Conservation (phyloP, 2,113 vertebrate species). For the Casuarius casuarius region DNA sequence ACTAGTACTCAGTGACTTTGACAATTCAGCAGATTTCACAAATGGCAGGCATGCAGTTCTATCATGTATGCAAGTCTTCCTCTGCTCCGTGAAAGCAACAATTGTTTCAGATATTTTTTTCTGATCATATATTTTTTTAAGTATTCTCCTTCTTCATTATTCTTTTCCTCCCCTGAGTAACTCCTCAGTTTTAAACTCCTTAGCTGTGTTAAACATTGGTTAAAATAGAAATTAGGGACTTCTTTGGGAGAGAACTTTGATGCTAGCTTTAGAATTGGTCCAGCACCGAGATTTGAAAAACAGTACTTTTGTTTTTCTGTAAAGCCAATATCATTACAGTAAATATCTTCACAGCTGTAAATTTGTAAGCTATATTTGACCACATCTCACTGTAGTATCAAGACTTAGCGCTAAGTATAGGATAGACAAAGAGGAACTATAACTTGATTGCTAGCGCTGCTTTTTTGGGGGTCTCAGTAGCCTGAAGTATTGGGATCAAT, state of each 20-base stretch:
- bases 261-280: background rate
- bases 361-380: background rate
- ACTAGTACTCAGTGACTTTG: rapidly evolving
- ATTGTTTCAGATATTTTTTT: background rate
- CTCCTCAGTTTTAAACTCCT: background rate
- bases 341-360: background rate
- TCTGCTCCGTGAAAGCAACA: background rate
- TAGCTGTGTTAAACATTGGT: background rate
- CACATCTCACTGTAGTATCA: background rate
- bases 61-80: background rate
- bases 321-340: background rate
- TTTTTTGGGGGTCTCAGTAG: rapidly evolving
- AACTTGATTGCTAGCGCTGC: background rate
- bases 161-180: background rate
- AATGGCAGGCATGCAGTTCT: background rate
- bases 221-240: background rate
- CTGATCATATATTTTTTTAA: background rate
- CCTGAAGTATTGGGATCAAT: background rate
- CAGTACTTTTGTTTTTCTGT: background rate
- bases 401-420: background rate
- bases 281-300: background rate
- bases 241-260: background rate
- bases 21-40: background rate
- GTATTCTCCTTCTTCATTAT: background rate
- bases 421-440: background rate